These are phyloP conservation scores for Acromyrmex echinatior DNA, from an alignment of 1,140 invertebrate species.

Conservation along the genomic window DNA sequence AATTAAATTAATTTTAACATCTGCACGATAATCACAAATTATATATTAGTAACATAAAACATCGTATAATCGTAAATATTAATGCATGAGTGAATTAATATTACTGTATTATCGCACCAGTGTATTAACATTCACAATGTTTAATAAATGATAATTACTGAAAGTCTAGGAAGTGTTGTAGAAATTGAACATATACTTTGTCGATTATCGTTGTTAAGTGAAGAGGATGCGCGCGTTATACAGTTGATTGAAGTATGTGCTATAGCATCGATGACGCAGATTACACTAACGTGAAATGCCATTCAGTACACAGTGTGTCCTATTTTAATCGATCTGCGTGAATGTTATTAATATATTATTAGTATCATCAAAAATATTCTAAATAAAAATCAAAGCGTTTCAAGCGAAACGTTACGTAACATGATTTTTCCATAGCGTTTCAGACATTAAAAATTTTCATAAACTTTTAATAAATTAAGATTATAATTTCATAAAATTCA, in stretches of 20 bases:
- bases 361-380: not conserved
- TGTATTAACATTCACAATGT: not conserved
- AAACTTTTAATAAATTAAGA: not conserved
- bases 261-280: constrained; percentile 37
- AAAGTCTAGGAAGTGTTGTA: constrained; percentile 5
- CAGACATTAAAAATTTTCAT: not conserved
- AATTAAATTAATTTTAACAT: constrained; percentile 27
- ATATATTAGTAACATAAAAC: not conserved
- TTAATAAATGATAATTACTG: not conserved
- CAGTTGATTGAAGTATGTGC: constrained; percentile 33
- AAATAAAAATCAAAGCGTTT: not conserved
- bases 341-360: not conserved
- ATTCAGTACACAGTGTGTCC: not conserved
- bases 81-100: not conserved
- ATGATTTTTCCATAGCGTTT: not conserved
- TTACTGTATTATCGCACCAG: not conserved
- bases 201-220: constrained; percentile 1
- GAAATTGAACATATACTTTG: constrained; percentile 27
- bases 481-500: not conserved
- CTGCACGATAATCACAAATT: not conserved
- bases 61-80: not conserved
- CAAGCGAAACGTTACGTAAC: not conserved
- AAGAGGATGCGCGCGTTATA: constrained; percentile 26
- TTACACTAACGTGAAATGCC: constrained; percentile 31
- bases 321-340: not conserved